Evolutionary conservation across 2,113 vertebrate species (phyloP), one percentile per base, ranked within the genome.

Genomic region (Albula glossodonta): DNA sequence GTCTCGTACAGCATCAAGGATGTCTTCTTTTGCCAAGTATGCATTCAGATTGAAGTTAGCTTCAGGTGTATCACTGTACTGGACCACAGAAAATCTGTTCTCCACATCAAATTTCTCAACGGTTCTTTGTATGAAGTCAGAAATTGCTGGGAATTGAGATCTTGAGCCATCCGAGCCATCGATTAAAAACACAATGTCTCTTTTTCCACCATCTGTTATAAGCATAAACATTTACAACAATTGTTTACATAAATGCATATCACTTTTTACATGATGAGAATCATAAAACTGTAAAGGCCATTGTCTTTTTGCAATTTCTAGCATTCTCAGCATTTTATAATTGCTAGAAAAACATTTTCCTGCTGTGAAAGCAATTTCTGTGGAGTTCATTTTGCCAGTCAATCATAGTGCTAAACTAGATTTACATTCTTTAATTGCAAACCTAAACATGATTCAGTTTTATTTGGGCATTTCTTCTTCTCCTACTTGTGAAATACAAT

Each of bases 161-260:
- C 87, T 88, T 86, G 94, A 93, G 83, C 91, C 90, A 90, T 96
- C 93, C 86, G 95, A 93, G 78, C 94, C 95, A 93, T 96, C 96
- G 84, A 96, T 90, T 84, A 96, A 91, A 93, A 96, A 95, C 17
- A 95, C 93, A 90, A 96, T 11, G 79, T 96, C 95, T 91, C 92
- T 93, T 87, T 87, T 89, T n/a, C 56, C 91, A 85, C 81, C 49
- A 92, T 94, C 92, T 95, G 94, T 49, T 92, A 92, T 86, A 86
- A 91, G 88, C 51, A 91, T 12, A 89, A 51, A 60, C 49, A 90
- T 83, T 93, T 87, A 85, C 79, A 84, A 89, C 83, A 84, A 5
- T 63, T 41, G 56, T 89, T 85, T 56, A 12, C 31, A 41, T 60
- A 11, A 78, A 89, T 78, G 10, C 22, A 86, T 8, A 57, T n/a